Evolutionary conservation across 2,113 vertebrate species (phyloP).

Genomic region (Laterallus jamaicensis): DNA sequence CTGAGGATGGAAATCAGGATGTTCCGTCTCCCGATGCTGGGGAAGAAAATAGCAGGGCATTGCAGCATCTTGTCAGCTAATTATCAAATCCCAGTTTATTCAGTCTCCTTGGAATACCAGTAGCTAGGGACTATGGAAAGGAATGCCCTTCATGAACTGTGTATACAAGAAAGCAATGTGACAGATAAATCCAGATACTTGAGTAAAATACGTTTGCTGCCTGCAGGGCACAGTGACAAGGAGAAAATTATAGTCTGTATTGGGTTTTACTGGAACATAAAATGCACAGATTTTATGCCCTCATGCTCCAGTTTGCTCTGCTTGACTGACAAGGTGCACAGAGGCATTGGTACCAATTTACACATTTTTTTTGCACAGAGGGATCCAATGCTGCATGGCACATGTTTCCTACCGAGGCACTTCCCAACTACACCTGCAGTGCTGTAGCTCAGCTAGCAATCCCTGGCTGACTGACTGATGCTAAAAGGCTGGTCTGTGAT

Average conservation of each 20-base stretch:
- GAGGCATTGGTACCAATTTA: background rate
- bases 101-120: background rate
- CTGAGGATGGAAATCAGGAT: background rate
- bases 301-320: background rate
- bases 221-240: conserved; percentile 40
- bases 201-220: conserved; percentile 16
- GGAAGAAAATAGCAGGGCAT: background rate
- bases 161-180: background rate
- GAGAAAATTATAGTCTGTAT: conserved; percentile 38
- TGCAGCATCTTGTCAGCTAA: background rate
- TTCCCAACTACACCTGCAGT: background rate
- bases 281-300: conserved; percentile 22
- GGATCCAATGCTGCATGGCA: background rate
- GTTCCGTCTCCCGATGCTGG: background rate
- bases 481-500: background rate
- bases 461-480: background rate
- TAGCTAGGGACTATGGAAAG: background rate
- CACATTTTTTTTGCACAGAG: background rate
- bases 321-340: conserved; percentile 28
- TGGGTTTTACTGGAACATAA: conserved; percentile 23
- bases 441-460: background rate
- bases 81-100: background rate
- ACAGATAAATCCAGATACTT: conserved; percentile 33
- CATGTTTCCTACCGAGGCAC: background rate
- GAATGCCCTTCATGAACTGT: background rate